phyloP scores from a whole-genome alignment of 2,888 invertebrate species.

The Onchidella celtica region DNA sequence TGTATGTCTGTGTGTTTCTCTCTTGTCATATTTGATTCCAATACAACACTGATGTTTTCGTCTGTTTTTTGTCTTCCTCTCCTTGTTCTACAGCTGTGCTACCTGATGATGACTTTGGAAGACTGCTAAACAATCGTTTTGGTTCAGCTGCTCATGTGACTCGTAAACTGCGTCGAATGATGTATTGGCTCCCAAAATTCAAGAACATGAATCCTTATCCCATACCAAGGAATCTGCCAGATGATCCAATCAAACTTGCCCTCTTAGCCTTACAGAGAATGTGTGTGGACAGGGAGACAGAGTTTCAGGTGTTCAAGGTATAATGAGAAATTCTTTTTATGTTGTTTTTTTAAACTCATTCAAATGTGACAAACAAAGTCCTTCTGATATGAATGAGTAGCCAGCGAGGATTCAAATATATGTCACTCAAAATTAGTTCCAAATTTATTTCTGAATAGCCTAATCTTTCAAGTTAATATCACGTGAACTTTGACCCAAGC shows the following conservation, averaged over 20 bases:
- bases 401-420: background rate
- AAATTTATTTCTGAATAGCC: no score
- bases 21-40: no score
- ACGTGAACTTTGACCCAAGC: no score
- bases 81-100: constrained; percentile 88
- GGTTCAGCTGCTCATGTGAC: constrained; percentile 86
- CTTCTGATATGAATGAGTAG: background rate
- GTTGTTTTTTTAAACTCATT: background rate
- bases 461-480: no score
- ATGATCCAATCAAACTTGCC: constrained; percentile 89
- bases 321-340: no score
- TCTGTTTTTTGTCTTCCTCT: no score
- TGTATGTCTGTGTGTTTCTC: no score
- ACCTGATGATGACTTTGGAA: constrained; percentile 93
- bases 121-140: constrained; percentile 90
- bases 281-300: constrained; percentile 88
- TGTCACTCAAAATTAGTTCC: background rate
- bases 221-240: constrained; percentile 85
- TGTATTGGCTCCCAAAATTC: constrained; percentile 92
- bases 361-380: background rate
- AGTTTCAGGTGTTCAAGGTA: constrained; percentile 81
- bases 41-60: no score
- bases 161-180: constrained; percentile 82
- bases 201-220: constrained; percentile 83
- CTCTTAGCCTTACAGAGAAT: constrained; percentile 91